Base-by-base conservation (phyloP, 2,797 vertebrate species). In the Lagorchestes hirsutus region DNA sequence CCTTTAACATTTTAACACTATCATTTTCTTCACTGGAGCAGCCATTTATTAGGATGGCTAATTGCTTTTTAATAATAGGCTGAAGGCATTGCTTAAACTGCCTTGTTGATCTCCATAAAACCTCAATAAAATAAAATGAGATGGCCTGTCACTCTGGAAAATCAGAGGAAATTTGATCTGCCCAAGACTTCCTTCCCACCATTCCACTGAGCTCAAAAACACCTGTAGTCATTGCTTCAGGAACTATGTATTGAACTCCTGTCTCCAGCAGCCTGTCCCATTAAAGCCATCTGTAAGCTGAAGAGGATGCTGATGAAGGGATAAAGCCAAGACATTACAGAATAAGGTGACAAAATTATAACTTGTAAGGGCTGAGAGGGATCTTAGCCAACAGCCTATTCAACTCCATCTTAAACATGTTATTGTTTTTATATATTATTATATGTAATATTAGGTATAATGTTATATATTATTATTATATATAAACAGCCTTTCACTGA, bases 11-110 rank as follows among this genome's bases (percentile, higher is more conserved):
- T 92, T 40, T 90, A 94, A 92, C 92, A 62, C n/a, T 59, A 93
- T 90, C 67, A 87, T 55, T 74, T 87, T 40, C 58, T 91, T 97
- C 34, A 52, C 5, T 50, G 4, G 13, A 52, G 5, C 28, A 55
- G 54, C 13, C 31, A 28, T 93, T 90, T 67, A 27, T n/a, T 57
- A 34, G 59, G 55, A 28, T 46, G 27, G 55, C 1, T n/a, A 91
- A 62, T 34, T 67, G 54, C 10, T 54, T 58, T 28, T 91, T 96
- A 96, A 91, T 90, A 93, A 92, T 6, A 96, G 34, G 91, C 52
- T 14, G 0, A 28, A 18, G 0, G 0, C 34, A 3, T 82, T 92
- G 28, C 58, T 93, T 22, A 57, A 50, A 14, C 55, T 90, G 52
- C 27, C 90, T 90, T 40, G 10, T 55, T 87, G 5, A 40, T 94